A percentile compares a stretch with the other conserved stretches of the same genome.
Evolutionary conservation across 2,113 vertebrate genomes (phyloP).

Genomic region (Takifugu bimaculatus): DNA sequence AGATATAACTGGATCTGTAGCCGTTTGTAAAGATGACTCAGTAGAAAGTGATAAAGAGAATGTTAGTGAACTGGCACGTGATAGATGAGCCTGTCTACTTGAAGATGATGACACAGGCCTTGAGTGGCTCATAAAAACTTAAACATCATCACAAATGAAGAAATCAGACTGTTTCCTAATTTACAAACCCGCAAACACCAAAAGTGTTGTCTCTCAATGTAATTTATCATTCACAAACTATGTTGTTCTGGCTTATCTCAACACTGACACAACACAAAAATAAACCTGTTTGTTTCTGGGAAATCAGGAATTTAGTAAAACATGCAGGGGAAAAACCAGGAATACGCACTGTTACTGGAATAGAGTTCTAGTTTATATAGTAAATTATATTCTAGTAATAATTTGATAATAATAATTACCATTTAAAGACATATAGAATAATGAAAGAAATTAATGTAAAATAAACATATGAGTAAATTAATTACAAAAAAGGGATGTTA

Average conservation of each 20-base stretch:
- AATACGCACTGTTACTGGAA: no score
- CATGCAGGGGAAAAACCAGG: not conserved
- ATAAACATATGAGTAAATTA: no score
- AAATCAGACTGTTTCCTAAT: conserved; percentile 17
- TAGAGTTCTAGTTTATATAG: no score
- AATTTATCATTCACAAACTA: not conserved
- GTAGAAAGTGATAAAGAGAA: conserved; percentile 11
- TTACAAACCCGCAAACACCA: no score
- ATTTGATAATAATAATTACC: no score
- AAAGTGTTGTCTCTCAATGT: conserved; percentile 2
- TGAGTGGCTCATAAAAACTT: conserved; percentile 33
- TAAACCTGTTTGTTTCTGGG: not conserved
- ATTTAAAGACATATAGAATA: no score
- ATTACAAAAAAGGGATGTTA: no score
- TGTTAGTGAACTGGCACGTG: conserved; percentile 7
- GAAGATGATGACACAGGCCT: conserved; percentile 16
- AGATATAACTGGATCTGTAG: conserved; percentile 27
- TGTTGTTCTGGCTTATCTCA: conserved; percentile 3
- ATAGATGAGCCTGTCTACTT: not conserved
- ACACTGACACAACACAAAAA: conserved; percentile 11
- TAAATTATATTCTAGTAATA: no score
- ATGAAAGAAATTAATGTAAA: no score
- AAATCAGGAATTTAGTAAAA: not conserved
- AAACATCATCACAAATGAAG: conserved; percentile 34
- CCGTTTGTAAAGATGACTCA: conserved; percentile 35